Conservation (phyloP, 1,140 invertebrate species). For the Drosophila pseudoobscura region DNA sequence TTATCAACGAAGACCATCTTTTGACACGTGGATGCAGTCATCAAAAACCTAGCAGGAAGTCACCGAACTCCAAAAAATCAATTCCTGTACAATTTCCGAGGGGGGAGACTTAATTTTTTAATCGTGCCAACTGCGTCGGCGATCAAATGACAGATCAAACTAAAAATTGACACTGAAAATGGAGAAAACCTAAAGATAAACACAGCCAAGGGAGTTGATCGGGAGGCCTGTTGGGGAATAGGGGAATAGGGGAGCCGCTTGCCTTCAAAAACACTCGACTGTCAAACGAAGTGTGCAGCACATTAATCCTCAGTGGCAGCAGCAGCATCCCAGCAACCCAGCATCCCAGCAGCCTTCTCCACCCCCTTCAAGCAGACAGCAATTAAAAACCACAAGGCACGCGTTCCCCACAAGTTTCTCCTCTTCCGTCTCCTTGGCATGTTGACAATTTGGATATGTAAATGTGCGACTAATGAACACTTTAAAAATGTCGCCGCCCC, state of each 20-base stretch:
- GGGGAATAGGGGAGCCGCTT: slow-evolving; percentile 28
- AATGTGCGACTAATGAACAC: slow-evolving; percentile 82
- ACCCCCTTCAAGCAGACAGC: slow-evolving; percentile 43
- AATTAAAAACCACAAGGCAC: slow-evolving; percentile 79
- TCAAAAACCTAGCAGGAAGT: slow-evolving; percentile 42
- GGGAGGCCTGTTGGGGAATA: slow-evolving; percentile 6
- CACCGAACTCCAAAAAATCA: slow-evolving; percentile 54
- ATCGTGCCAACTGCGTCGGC: slow-evolving; percentile 70
- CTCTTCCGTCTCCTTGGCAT: slow-evolving; percentile 25
- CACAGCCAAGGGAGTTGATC: slow-evolving; percentile 5
- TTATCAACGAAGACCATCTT: not conserved
- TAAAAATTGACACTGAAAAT: slow-evolving; percentile 59
- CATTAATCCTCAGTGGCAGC: slow-evolving; percentile 67
- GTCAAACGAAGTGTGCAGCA: slow-evolving; percentile 79
- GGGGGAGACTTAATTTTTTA: slow-evolving; percentile 62
- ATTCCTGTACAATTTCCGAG: slow-evolving; percentile 34
- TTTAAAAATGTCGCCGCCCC: slow-evolving; percentile 70
- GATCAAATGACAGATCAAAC: slow-evolving; percentile 81
- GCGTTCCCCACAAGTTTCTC: slow-evolving; percentile 21
- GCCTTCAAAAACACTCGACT: slow-evolving; percentile 55
- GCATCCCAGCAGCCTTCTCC: slow-evolving; percentile 17
- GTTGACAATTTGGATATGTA: slow-evolving; percentile 79
- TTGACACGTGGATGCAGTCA: slow-evolving; percentile 52
- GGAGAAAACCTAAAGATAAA: slow-evolving; percentile 29
- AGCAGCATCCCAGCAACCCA: not conserved